These are phyloP conservation scores for Chrysaora quinquecirrha DNA, from an alignment of 30 jellyfish, hydroid and myxozoan species.

Conservation along the genomic window DNA sequence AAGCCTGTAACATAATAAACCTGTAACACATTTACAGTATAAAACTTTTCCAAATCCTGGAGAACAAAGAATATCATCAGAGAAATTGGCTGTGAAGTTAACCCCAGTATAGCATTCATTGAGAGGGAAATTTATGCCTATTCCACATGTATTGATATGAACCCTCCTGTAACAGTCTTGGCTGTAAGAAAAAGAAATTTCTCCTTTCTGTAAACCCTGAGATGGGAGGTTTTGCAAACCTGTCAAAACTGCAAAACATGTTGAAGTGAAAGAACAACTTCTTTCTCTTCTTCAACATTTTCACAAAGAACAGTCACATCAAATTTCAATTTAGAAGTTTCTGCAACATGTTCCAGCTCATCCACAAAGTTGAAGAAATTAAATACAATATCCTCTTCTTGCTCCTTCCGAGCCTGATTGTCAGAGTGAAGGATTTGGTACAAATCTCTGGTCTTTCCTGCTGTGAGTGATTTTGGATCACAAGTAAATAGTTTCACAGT, in stretches of 20 bases:
- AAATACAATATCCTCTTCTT: conserved; percentile 6
- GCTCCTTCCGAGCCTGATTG: conserved; percentile 15
- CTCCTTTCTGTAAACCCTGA: conserved; percentile 11
- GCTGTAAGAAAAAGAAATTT: not conserved
- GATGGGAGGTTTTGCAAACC: not conserved
- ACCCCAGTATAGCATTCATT: not conserved
- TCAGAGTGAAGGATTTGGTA: not conserved
- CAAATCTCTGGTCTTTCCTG: conserved; percentile 17
- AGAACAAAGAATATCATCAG: conserved; percentile 14
- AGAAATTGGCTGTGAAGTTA: conserved; percentile 1
- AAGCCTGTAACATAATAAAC: no score
- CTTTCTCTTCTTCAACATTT: not conserved
- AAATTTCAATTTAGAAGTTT: not conserved
- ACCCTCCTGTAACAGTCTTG: conserved; percentile 8
- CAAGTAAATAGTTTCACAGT: not conserved
- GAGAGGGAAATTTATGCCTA: not conserved
- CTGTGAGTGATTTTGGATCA: conserved; percentile 12
- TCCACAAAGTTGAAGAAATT: not conserved
- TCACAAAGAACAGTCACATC: conserved; percentile 6
- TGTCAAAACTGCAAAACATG: conserved; percentile 4
- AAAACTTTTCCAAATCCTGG: conserved; percentile 20
- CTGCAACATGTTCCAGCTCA: not conserved
- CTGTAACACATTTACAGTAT: no score
- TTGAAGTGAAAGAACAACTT: not conserved
- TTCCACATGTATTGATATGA: not conserved